Evolutionary conservation across 2,113 vertebrate species (phyloP).

Genomic region (human): GRCh38 chr2:106858001-106858500

Average conservation of each 20-base stretch:
- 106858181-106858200: no score
- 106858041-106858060: neutral
- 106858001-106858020: neutral
- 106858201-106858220: neutral
- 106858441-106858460: neutral
- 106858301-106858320: neutral
- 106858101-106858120: no score
- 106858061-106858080: neutral
- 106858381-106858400: neutral
- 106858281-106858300: neutral
- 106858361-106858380: neutral
- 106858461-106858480: neutral
- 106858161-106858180: neutral
- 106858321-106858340: neutral
- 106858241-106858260: neutral
- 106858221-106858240: neutral
- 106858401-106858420: neutral
- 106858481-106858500: neutral
- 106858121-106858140: accelerated
- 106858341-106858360: neutral
- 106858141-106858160: neutral
- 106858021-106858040: no score
- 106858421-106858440: neutral
- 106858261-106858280: neutral
- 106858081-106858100: neutral